Conservation (phyloP, 2,797 vertebrate species). For the Mallotus villosus region DNA sequence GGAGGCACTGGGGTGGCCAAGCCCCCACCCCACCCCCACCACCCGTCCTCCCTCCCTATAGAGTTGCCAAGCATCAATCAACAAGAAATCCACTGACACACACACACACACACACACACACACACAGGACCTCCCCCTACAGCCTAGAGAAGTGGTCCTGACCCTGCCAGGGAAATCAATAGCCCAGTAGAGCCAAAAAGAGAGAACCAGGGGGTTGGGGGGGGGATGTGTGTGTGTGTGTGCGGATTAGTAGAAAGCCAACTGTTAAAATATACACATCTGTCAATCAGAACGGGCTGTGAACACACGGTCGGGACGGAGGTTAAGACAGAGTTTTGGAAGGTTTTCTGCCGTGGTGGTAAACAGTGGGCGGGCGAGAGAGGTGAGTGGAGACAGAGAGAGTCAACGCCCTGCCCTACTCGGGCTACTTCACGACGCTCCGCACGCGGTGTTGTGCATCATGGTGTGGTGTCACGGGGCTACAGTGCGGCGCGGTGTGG, state of each 20-base stretch:
- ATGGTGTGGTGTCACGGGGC: too few relatives aligned
- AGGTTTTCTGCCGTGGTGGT: neutral
- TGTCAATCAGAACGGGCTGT: conserved; percentile 41
- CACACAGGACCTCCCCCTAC: conserved; percentile 28
- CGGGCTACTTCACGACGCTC: too few relatives aligned
- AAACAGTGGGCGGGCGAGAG: neutral
- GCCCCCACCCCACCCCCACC: neutral
- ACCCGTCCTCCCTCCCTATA: neutral
- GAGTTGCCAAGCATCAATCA: conserved; percentile 39
- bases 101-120: too few relatives aligned
- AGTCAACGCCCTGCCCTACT: neutral
- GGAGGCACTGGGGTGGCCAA: neutral
- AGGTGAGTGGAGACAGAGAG: conserved; percentile 2
- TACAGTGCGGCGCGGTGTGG: too few relatives aligned
- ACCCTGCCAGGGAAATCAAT: conserved; percentile 32
- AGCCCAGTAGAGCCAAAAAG: conserved; percentile 19
- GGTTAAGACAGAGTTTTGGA: conserved; percentile 8
- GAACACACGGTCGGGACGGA: conserved; percentile 39
- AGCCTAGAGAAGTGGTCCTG: conserved; percentile 30
- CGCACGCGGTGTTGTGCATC: too few relatives aligned
- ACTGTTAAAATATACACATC: conserved; percentile 51
- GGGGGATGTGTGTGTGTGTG: neutral
- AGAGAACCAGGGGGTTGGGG: conserved; percentile 5
- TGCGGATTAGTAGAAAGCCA: conserved; percentile 5
- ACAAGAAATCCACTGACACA: conserved; percentile 29